Percentiles rank a stretch among this genome's conserved stretches.
phyloP scores from a whole-genome alignment of 2,113 vertebrate species.

The Barbus barbus region DNA sequence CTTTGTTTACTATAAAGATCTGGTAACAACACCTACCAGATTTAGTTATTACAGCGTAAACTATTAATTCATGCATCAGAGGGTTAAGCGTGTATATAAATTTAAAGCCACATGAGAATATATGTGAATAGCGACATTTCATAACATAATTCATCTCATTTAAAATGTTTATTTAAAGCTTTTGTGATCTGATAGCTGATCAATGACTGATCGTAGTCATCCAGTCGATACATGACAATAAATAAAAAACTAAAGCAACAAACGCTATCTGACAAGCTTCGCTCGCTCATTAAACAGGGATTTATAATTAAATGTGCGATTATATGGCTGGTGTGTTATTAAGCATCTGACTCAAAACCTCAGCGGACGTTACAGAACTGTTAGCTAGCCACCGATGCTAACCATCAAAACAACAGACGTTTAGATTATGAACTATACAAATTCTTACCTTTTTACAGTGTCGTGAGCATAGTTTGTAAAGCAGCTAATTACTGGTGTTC shows the following conservation, averaged over 20 bases:
- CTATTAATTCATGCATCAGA: neutral
- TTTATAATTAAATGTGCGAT: neutral
- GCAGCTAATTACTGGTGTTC: neutral
- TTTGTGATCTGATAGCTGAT: neutral
- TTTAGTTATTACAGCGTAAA: neutral
- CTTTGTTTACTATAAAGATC: neutral
- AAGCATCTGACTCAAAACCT: neutral
- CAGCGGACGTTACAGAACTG: neutral
- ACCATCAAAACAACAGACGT: neutral
- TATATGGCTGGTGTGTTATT: neutral
- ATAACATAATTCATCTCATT: neutral
- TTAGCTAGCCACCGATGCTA: conserved; percentile 34
- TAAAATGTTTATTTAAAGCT: neutral
- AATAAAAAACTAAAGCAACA: neutral
- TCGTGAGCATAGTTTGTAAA: neutral
- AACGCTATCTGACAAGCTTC: neutral
- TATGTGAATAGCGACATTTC: neutral
- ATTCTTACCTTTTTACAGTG: conserved; percentile 44
- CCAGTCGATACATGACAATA: neutral
- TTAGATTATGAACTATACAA: neutral
- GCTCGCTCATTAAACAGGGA: neutral
- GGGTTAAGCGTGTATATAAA: neutral
- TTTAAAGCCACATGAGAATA: neutral
- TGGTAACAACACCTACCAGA: neutral
- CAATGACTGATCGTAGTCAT: conserved; percentile 17